These are phyloP conservation scores for Steatocranus sp. DNA, from an alignment of 2,797 vertebrate species.

Conservation along the genomic window DNA sequence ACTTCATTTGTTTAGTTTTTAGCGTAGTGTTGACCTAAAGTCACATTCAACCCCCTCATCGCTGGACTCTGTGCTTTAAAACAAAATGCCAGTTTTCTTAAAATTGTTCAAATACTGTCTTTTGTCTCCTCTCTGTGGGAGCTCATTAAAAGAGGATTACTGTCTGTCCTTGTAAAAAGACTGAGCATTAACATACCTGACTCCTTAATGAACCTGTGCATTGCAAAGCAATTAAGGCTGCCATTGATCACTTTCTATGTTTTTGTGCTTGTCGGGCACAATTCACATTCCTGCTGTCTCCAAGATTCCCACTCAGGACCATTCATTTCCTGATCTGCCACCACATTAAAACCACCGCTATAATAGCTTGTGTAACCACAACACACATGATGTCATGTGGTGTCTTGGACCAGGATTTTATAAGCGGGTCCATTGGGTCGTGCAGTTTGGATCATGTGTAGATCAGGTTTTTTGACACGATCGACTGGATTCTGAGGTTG, in stretches of 20 bases:
- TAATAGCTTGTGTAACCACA: background rate
- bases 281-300: background rate
- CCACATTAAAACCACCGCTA: accelerated
- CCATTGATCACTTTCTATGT: conserved; percentile 50
- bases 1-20: background rate
- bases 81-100: background rate
- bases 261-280: background rate
- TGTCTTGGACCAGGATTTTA: accelerated
- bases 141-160: conserved; percentile 75
- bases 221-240: conserved; percentile 31
- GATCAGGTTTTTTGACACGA: accelerated
- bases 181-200: conserved; percentile 5
- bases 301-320: background rate
- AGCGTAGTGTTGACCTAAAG: background rate
- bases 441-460: background rate
- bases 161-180: background rate
- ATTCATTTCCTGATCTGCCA: background rate
- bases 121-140: conserved; percentile 17
- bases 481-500: background rate
- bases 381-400: background rate
- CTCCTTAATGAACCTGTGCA: conserved; percentile 33
- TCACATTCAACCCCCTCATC: background rate
- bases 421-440: background rate
- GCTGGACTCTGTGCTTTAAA: background rate
- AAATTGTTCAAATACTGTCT: background rate